A percentile compares a stretch with the other conserved stretches of the same genome.
Conservation (phyloP, 2,113 vertebrate species). For the Lates calcarifer region DNA sequence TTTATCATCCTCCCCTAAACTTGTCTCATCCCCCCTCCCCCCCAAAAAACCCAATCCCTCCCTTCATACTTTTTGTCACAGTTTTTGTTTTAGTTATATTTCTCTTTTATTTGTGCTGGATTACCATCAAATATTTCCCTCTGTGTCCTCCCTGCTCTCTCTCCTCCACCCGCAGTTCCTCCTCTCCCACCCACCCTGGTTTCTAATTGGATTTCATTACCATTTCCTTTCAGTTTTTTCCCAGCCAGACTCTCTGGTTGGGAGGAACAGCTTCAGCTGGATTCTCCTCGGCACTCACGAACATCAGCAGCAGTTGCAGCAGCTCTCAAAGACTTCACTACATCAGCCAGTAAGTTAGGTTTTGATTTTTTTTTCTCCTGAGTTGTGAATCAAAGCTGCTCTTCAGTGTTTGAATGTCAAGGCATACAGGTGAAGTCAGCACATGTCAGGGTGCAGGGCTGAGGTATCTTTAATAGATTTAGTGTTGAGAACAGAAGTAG, state of each 20-base stretch:
- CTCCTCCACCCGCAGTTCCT: conserved; percentile 50
- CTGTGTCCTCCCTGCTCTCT: conserved; percentile 46
- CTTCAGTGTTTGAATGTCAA: not conserved
- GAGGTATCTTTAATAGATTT: not conserved
- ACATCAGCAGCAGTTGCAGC: conserved; percentile 34
- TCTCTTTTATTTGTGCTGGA: conserved; percentile 60
- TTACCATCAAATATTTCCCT: conserved; percentile 60
- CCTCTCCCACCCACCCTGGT: conserved; percentile 55
- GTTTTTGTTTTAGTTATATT: conserved; percentile 25
- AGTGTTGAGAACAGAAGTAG: not conserved
- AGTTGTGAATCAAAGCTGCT: conserved; percentile 13
- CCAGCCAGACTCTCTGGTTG: conserved; percentile 52
- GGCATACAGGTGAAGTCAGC: not conserved
- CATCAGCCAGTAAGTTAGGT: conserved; percentile 59
- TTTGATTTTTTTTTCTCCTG: not conserved
- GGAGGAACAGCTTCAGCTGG: conserved; percentile 57
- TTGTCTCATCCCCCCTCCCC: conserved; percentile 4
- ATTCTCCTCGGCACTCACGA: conserved; percentile 38
- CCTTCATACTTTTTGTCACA: conserved; percentile 20
- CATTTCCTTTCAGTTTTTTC: conserved; percentile 75
- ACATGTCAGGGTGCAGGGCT: not conserved
- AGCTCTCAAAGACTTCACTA: conserved; percentile 33
- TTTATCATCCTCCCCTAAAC: conserved; percentile 16
- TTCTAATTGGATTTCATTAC: conserved; percentile 81
- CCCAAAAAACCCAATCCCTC: conserved; percentile 1